Base-by-base conservation (phyloP, 2,888 invertebrate genomes). In the Tanytarsus gracilentus region DNA sequence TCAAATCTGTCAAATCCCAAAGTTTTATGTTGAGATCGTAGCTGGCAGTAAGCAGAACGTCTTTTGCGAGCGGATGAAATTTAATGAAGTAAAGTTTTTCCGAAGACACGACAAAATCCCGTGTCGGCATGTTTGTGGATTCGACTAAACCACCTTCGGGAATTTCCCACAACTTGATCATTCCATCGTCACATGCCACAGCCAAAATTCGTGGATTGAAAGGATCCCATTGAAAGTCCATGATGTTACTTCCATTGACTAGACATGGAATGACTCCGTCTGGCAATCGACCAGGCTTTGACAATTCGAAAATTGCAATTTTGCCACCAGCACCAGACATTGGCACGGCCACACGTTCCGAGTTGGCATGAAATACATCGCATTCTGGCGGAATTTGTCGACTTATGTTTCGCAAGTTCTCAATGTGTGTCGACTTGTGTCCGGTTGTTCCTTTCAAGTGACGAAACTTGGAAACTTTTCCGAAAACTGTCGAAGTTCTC, bases 201-300 rank as follows among this genome's bases (percentile, higher is more conserved):
- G 90, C 85, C 62, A 97, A 78, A 56, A 87, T 78, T 56, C 79
- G 78, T 65, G 83, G 78, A 71, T 91, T 79, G 74, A 95, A 95
- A 1, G 96, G 96, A 78, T 96, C 94, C 89, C 92, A 97, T 61
- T 85, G 83, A 75, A 96, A 92, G 75, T 97, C 97, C 80, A 89
- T 87, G 33, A 94, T 84, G 66, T 85, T 86, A 65, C 85, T 86
- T 59, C 92, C 88, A 73, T 96, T 93, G 62, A 95, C 87, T 66
- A 97, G 75, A n/a, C 91, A 88, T 30, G 90, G 88, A 66, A 84
- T 85, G 25, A 86, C 89, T 63, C 86, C 88, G 68, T 91, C 88
- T 1, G 86, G 83, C 58, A 88, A 73, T 64, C 88, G 82, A 7
- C 86, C 88, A 0, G 86, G 80, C 68, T 85, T 84, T 18, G 81